Conservation (phyloP, 2,113 vertebrate species). For the Megaceryle maxima region DNA sequence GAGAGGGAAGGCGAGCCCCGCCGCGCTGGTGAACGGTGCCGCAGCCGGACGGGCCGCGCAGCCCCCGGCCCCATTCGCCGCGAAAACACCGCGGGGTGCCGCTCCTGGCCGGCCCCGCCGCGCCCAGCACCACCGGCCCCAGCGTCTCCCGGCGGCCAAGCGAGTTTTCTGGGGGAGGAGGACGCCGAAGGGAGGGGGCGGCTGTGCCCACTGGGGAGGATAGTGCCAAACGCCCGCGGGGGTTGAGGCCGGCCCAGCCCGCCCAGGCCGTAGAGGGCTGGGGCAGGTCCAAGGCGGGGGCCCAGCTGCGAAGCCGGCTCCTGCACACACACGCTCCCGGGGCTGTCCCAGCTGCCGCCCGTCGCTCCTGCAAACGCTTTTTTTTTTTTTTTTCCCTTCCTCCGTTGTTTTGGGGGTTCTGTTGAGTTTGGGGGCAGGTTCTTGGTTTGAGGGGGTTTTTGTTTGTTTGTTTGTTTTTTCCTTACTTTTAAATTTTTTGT, state of each 20-base stretch:
- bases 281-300: background rate
- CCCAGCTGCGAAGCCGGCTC: background rate
- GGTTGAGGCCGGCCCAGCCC: background rate
- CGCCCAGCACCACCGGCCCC: background rate
- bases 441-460: background rate
- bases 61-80: background rate
- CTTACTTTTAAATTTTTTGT: background rate
- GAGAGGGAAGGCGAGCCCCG: constrained; percentile 80
- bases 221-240: background rate
- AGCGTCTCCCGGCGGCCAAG: background rate
- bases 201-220: background rate
- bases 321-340: background rate
- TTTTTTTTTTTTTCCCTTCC: background rate
- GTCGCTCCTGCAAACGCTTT: background rate
- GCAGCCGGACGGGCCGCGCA: constrained; percentile 72
- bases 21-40: constrained; percentile 87
- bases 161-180: background rate
- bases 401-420: background rate
- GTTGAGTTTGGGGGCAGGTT: background rate
- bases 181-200: background rate
- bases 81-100: background rate
- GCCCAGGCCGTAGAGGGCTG: background rate
- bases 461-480: too few relatives aligned
- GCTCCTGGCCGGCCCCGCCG: background rate
- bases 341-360: background rate